These are phyloP conservation scores for Lampropteryx suffumata DNA, from an alignment of 2,888 invertebrate genomes.

Conservation along the genomic window DNA sequence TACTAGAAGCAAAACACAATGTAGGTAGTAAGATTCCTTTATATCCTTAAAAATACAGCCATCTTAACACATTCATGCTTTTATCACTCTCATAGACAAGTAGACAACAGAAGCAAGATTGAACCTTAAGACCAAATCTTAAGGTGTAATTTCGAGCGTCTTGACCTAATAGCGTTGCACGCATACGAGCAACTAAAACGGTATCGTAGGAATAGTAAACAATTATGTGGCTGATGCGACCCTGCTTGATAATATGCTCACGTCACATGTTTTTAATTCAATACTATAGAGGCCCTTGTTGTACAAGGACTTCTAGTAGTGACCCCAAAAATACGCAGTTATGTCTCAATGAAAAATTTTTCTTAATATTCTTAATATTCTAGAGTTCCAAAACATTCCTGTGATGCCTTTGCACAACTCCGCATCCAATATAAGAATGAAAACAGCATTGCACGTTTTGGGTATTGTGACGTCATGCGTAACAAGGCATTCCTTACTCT, in stretches of 20 bases:
- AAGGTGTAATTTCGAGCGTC: conserved; percentile 47
- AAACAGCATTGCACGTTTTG: conserved; percentile 3
- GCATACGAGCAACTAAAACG: conserved; percentile 64
- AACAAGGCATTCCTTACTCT: conserved; percentile 50
- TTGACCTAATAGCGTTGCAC: conserved; percentile 43
- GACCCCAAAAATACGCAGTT: conserved; percentile 32
- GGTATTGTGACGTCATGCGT: conserved; percentile 41
- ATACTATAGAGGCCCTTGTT: conserved; percentile 43
- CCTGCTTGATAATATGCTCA: conserved; percentile 64
- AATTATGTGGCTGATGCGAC: conserved; percentile 67
- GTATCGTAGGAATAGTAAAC: conserved; percentile 75
- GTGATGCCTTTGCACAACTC: not conserved
- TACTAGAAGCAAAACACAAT: not conserved
- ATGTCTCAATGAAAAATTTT: conserved; percentile 3
- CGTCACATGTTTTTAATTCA: conserved; percentile 56
- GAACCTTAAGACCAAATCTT: conserved; percentile 45
- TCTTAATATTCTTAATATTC: not conserved
- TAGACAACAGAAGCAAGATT: conserved; percentile 37
- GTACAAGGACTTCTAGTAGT: conserved; percentile 43
- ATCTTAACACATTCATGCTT: conserved; percentile 65
- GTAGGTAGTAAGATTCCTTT: conserved; percentile 29
- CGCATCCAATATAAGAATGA: not conserved
- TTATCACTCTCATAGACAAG: conserved; percentile 59
- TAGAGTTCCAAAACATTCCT: not conserved
- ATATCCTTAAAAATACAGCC: conserved; percentile 75